phyloP scores from a whole-genome alignment of 2,797 vertebrate genomes.

The Leptoclinus maculatus region DNA sequence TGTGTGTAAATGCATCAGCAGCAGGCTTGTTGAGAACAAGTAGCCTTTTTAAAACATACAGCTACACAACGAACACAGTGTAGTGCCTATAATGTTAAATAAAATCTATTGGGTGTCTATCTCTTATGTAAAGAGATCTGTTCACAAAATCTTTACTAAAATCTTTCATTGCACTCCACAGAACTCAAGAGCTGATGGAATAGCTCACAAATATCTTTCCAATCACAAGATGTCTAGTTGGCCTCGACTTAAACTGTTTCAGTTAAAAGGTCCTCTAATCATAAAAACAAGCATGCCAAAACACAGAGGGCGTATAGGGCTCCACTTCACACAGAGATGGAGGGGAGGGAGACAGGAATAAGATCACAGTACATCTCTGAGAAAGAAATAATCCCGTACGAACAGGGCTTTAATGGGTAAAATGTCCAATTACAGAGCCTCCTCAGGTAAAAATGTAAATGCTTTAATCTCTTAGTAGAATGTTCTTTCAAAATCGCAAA shows the following conservation, averaged over 20 bases:
- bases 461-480: constrained; percentile 10
- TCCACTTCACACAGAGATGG: background rate
- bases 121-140: background rate
- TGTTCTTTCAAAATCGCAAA: constrained; percentile 9
- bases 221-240: background rate
- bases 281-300: background rate
- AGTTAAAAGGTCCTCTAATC: constrained; percentile 2
- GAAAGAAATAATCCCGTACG: background rate
- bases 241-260: background rate
- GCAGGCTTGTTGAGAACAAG: background rate
- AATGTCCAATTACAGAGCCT: background rate
- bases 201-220: background rate
- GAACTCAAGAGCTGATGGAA: background rate
- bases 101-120: background rate
- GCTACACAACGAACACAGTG: background rate
- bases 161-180: background rate
- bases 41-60: background rate
- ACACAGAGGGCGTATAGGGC: background rate
- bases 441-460: background rate
- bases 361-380: background rate
- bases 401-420: background rate
- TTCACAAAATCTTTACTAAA: background rate
- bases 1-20: background rate
- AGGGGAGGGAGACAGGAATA: background rate
- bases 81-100: background rate